These are phyloP conservation scores for Cataglyphis livida DNA, from an alignment of 2,888 invertebrate species.

Conservation along the genomic window DNA sequence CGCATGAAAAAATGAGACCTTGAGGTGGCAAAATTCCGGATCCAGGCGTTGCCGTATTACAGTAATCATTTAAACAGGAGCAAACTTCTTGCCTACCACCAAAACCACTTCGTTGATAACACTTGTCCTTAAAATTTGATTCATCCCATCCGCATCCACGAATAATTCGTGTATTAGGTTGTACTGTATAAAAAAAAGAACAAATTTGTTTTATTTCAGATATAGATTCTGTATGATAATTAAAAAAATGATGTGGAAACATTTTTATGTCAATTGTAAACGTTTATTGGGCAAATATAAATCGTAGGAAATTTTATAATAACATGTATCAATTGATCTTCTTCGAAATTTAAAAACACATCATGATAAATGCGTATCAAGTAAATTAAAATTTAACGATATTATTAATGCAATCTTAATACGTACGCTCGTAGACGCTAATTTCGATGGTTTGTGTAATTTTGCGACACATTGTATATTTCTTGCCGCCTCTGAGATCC, in stretches of 20 bases:
- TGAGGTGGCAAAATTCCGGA: conserved; percentile 71
- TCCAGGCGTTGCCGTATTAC: conserved; percentile 87
- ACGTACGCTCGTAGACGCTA: conserved; percentile 91
- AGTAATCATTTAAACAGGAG: conserved; percentile 92
- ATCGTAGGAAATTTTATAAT: too few relatives aligned
- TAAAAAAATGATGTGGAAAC: too few relatives aligned
- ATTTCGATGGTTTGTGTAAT: conserved; percentile 94
- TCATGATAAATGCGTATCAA: background rate
- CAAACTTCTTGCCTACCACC: conserved; percentile 96
- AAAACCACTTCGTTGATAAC: conserved; percentile 95
- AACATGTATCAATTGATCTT: background rate
- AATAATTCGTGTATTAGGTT: conserved; percentile 91
- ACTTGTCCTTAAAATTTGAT: conserved; percentile 90
- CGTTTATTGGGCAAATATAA: too few relatives aligned
- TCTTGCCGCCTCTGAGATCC: conserved; percentile 88
- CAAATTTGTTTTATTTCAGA: background rate
- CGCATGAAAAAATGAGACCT: conserved; percentile 77
- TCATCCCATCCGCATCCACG: conserved; percentile 94
- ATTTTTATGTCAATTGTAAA: too few relatives aligned
- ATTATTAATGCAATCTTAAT: conserved; percentile 8
- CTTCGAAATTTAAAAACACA: background rate
- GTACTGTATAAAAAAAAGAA: conserved; percentile 85
- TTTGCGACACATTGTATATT: conserved; percentile 93
- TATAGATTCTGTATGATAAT: background rate
- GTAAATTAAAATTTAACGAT: background rate